Percentiles rank a stretch among this genome's conserved stretches.
phyloP scores from a whole-genome alignment of 2,888 invertebrate species.

The Aphodius granarius region DNA sequence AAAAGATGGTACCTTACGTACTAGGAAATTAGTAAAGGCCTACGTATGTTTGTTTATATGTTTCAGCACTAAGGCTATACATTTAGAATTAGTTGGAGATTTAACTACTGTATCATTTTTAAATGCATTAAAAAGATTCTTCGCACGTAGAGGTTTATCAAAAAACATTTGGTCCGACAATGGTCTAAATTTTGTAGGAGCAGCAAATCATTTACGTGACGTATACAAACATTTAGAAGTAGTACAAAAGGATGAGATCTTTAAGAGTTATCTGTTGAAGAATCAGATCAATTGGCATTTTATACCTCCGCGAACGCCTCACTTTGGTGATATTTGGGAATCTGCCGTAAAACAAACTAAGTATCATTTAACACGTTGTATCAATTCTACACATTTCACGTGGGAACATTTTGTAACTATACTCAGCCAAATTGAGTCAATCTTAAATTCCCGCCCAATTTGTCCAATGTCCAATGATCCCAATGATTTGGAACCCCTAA shows the following conservation, averaged over 20 bases:
- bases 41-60: background rate
- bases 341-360: conserved; percentile 39
- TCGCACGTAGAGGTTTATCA: conserved; percentile 30
- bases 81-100: conserved; percentile 32
- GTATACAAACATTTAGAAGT: conserved; percentile 2
- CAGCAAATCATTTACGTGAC: background rate
- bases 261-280: no score
- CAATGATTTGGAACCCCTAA: conserved; percentile 25
- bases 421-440: conserved; percentile 38
- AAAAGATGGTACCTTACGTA: background rate
- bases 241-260: no score
- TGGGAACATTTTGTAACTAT: conserved; percentile 40
- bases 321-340: conserved; percentile 43
- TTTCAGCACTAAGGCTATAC: conserved; percentile 29
- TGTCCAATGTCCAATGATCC: conserved; percentile 35
- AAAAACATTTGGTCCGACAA: conserved; percentile 31
- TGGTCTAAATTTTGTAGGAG: conserved; percentile 30
- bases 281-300: conserved; percentile 36
- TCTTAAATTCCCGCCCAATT: conserved; percentile 40
- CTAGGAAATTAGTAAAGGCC: background rate
- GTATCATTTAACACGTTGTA: conserved; percentile 32
- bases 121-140: conserved; percentile 31
- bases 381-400: conserved; percentile 31
- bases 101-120: conserved; percentile 32
- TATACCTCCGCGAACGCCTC: conserved; percentile 34